Percentiles rank a stretch among this genome's conserved stretches.
These are phyloP conservation scores for Ypsolopha scabrella DNA, from an alignment of 2,888 invertebrate genomes.

Conservation along the genomic window DNA sequence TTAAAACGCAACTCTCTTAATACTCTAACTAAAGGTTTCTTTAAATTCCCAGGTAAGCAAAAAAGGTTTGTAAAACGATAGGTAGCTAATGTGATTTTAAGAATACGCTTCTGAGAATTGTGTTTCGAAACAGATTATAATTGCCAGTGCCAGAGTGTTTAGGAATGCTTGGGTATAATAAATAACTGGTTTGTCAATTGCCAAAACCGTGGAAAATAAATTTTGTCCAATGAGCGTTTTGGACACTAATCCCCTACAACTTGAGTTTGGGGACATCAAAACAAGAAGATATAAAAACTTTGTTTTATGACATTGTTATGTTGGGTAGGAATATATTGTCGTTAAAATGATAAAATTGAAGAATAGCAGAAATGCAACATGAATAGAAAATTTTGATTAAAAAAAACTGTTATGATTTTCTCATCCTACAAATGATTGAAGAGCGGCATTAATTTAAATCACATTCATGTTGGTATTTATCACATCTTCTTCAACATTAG, in stretches of 20 bases:
- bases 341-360: too few relatives aligned
- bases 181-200: too few relatives aligned
- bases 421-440: neutral
- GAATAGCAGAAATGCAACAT: neutral
- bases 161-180: too few relatives aligned
- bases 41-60: neutral
- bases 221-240: too few relatives aligned
- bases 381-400: neutral
- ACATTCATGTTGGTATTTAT: neutral
- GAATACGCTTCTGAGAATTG: neutral
- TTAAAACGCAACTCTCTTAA: slow-evolving; percentile 13
- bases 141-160: too few relatives aligned
- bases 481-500: neutral
- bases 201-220: too few relatives aligned
- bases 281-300: too few relatives aligned
- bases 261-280: too few relatives aligned
- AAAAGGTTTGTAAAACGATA: neutral
- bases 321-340: too few relatives aligned
- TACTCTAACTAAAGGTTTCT: neutral
- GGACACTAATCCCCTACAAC: too few relatives aligned
- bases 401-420: neutral
- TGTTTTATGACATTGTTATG: too few relatives aligned
- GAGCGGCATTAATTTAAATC: neutral
- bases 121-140: neutral
- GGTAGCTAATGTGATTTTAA: neutral